Evolutionary conservation across 1,140 invertebrate species (phyloP).

Genomic region (Artemia franciscana): DNA sequence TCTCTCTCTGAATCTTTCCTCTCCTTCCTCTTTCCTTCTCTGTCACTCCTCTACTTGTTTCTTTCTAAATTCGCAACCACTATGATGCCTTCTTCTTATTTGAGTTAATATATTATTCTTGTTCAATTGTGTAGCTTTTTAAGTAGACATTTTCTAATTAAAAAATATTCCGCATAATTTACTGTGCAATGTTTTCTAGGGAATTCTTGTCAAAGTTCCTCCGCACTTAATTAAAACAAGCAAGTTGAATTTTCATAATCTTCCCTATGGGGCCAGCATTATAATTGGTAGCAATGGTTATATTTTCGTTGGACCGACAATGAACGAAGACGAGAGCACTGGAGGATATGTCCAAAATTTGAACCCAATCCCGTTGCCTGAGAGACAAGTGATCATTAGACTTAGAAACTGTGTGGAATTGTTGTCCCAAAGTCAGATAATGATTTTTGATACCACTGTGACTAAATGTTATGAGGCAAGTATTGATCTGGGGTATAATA

Average conservation of each 20-base stretch:
- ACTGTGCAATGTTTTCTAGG: constrained; percentile 54
- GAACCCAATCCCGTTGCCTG: constrained; percentile 39
- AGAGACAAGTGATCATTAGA: constrained; percentile 59
- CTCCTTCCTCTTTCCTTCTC: no score
- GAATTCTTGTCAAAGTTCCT: constrained; percentile 69
- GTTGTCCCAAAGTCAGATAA: constrained; percentile 57
- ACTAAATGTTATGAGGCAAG: constrained; percentile 77
- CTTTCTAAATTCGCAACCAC: not conserved
- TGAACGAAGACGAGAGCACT: constrained; percentile 33
- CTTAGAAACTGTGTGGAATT: constrained; percentile 70
- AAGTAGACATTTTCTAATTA: constrained; percentile 3
- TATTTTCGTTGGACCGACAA: constrained; percentile 70
- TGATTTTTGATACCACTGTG: constrained; percentile 78
- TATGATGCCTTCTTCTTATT: not conserved
- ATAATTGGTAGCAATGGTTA: constrained; percentile 93
- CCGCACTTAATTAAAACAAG: constrained; percentile 75
- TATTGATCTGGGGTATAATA: constrained; percentile 35
- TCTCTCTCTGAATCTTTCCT: no score
- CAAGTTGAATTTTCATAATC: constrained; percentile 88
- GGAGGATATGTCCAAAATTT: constrained; percentile 60
- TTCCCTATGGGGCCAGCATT: constrained; percentile 66
- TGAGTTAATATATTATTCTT: not conserved
- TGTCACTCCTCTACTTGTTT: no score
- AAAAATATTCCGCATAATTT: constrained; percentile 5
- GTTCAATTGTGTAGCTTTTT: not conserved